Base-by-base conservation (phyloP, 2,797 vertebrate genomes). In the Chanos chanos region DNA sequence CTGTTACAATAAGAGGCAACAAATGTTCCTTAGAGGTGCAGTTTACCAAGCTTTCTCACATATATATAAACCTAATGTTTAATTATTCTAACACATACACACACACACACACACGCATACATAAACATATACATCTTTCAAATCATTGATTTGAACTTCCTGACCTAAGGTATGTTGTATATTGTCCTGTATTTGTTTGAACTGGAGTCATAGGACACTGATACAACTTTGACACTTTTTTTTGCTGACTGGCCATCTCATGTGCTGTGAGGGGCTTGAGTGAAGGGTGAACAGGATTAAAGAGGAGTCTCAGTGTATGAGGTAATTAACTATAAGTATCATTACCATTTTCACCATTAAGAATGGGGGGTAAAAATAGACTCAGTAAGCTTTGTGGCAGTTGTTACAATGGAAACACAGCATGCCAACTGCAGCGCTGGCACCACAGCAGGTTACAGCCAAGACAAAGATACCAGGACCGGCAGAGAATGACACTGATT, bases 261-360 rank as follows among this genome's bases (percentile, higher is more conserved):
- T 59, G 36, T n/a, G n/a, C n/a, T n/a, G n/a, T n/a, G n/a, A n/a
- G n/a, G 68, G 71, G 63, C 56, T 43, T 12, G 37, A 9, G 30
- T 30, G 19, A n/a, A 22, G 50, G 69, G 51, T 60, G 64, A 66
- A 59, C 60, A 57, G 41, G 64, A 73, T 79, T 68, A 75, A 73
- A 63, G 72, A 71, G 77, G 55, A 39, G 70, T 58, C 43, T 8
- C 49, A 75, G 78, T 71, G 78, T 68, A 73, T 79, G 67, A 79
- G 15, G 61, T 79, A 79, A 86, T 74, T 70, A 81, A 71, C 79
- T 70, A 79, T n/a, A 83, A 86, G 86, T 78, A 82, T 71, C 70
- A 44, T 53, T 73, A 76, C 51, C 27, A 64, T 65, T 72, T 74
- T 75, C 70, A 67, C 62, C 16, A 12, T 36, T 66, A 53, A 73